These are phyloP conservation scores for Omphaloscelis lunosa DNA, from an alignment of 2,888 invertebrate species.

Conservation along the genomic window DNA sequence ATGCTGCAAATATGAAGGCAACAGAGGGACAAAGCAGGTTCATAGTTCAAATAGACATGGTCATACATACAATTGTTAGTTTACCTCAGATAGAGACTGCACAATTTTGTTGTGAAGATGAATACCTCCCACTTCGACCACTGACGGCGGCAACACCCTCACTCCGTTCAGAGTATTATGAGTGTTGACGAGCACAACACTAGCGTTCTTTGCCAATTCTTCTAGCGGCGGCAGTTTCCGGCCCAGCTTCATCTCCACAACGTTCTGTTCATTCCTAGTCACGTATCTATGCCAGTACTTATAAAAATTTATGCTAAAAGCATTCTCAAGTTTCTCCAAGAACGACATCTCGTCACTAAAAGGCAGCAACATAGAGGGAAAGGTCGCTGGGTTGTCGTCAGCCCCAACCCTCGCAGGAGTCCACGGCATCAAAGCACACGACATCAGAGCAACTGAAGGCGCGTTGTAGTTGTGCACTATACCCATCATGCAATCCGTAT, in stretches of 20 bases:
- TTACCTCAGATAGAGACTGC: constrained; percentile 71
- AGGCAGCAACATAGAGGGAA: constrained; percentile 76
- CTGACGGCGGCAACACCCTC: constrained; percentile 82
- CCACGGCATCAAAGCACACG: constrained; percentile 83
- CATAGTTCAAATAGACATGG: not conserved
- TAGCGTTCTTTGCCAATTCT: constrained; percentile 83
- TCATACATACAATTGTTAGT: constrained; percentile 14
- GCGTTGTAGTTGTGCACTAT: constrained; percentile 82
- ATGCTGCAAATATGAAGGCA: not conserved
- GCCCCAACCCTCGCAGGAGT: constrained; percentile 77
- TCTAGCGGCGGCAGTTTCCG: constrained; percentile 76
- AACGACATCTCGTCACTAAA: constrained; percentile 82
- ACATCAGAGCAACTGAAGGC: constrained; percentile 83
- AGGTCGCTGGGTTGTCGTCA: constrained; percentile 83
- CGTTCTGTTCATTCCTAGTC: constrained; percentile 73
- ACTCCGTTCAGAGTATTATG: constrained; percentile 84
- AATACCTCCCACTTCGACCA: constrained; percentile 89
- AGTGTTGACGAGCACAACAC: constrained; percentile 86
- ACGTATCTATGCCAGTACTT: constrained; percentile 73
- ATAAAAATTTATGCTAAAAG: constrained; percentile 68
- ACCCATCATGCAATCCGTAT: constrained; percentile 86
- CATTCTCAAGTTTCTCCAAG: constrained; percentile 83
- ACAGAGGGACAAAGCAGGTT: not conserved
- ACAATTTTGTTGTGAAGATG: constrained; percentile 79
- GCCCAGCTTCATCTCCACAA: constrained; percentile 79